These are phyloP conservation scores for Latrodectus hesperus DNA, from an alignment of 2,888 invertebrate genomes.

Conservation along the genomic window DNA sequence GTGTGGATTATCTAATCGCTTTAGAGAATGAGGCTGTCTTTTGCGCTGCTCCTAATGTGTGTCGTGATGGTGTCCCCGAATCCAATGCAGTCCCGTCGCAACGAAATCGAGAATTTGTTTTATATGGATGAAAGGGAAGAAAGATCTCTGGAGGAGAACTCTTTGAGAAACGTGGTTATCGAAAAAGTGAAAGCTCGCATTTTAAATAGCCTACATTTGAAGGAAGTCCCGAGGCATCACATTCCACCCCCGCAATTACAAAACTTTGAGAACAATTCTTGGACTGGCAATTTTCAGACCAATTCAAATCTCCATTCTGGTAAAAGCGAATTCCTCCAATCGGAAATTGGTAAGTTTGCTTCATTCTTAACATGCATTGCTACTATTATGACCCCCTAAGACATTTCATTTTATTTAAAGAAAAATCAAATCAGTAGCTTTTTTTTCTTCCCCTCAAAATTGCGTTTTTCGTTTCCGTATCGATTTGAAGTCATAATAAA, in stretches of 20 bases:
- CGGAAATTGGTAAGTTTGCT: slow-evolving; percentile 28
- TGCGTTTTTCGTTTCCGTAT: no score
- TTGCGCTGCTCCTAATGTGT: no score
- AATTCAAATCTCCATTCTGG: neutral
- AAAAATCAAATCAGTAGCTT: no score
- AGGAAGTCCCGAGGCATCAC: slow-evolving; percentile 20
- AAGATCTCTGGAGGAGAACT: neutral
- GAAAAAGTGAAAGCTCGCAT: slow-evolving; percentile 37
- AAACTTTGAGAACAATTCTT: slow-evolving; percentile 13
- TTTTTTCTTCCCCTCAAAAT: no score
- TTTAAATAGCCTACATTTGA: slow-evolving; percentile 20
- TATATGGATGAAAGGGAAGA: slow-evolving; percentile 28
- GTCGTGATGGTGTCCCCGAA: neutral
- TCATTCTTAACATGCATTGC: no score
- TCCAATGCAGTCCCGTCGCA: neutral
- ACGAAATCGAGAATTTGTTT: slow-evolving; percentile 26
- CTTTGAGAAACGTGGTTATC: slow-evolving; percentile 13
- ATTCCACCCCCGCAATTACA: slow-evolving; percentile 17
- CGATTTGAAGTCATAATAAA: no score
- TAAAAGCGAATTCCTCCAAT: slow-evolving; percentile 18
- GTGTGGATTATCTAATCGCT: no score
- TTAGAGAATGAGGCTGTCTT: no score
- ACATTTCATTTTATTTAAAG: no score
- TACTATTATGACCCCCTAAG: no score
- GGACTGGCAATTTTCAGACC: neutral